Evolutionary conservation across 2,888 invertebrate species (phyloP), one percentile per base, ranked within the genome.

Genomic region (Epistrophe grossulariae): DNA sequence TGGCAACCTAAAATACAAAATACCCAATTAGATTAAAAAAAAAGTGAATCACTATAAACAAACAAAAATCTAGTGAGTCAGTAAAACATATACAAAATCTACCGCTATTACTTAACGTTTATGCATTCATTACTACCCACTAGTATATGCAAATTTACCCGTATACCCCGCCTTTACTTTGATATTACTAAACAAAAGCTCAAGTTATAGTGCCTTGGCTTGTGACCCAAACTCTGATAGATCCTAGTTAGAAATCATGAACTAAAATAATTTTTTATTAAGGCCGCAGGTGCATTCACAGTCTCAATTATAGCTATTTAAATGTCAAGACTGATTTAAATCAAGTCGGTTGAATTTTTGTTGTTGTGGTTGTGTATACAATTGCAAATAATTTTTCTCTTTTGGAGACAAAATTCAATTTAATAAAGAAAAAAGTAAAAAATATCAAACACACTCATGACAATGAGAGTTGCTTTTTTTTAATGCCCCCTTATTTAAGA

Each of bases 321-420:
- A 66, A 66, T 66, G 66, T 66, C 66, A 66, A 66, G 31, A 66
- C 48, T 48, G 66, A 66, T 66, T 66, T 13, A 19, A 66, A 66
- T 66, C 66, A 17, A 7, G 66, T 7, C 17, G 31, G 31, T n/a
- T 17, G 8, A 31, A 0, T 48, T 31, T 31, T 43, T 35, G 4
- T 7, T 45, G 28, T 31, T 48, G n/a, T 24, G n/a, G n/a, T n/a
- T n/a, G n/a, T n/a, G 43, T 13, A 13, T 19, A 38, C 38, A 60
- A 60, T 35, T 38, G 19, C 19, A 60, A 28, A 57, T 35, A n/a
- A 35, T 17, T 57, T 57, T 35, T 35, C 13, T n/a, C 59, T 17
- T 40, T 62, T 40, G 24, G 9, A 43, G 40, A 62, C 60, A 19
- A 24, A 43, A 43, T 43, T 62, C 19, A 62, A 62, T 62, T 62